phyloP scores from a whole-genome alignment of 2,888 invertebrate species.

The Leptinotarsa juncta region DNA sequence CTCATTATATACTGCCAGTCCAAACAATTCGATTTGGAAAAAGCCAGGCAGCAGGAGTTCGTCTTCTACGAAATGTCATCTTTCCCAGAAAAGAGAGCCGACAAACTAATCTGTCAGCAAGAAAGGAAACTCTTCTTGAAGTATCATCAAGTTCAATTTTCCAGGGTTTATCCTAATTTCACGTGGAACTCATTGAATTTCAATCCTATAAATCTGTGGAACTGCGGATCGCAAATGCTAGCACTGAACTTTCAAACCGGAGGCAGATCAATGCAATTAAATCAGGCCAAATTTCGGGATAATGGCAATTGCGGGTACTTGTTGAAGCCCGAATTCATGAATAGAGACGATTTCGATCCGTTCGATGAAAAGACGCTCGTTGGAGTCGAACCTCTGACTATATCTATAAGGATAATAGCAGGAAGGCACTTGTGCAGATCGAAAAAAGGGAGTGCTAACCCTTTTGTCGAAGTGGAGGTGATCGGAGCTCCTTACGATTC shows the following conservation, averaged over 20 bases:
- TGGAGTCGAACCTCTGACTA: slow-evolving; percentile 71
- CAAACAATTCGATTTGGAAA: slow-evolving; percentile 82
- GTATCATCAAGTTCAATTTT: slow-evolving; percentile 77
- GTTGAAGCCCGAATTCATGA: slow-evolving; percentile 91
- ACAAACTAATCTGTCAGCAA: slow-evolving; percentile 87
- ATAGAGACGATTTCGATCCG: slow-evolving; percentile 82
- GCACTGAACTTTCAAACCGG: slow-evolving; percentile 97
- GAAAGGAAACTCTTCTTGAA: slow-evolving; percentile 80
- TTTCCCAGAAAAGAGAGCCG: slow-evolving; percentile 95
- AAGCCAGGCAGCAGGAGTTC: slow-evolving; percentile 77
- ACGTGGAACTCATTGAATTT: slow-evolving; percentile 93
- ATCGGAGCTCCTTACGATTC: slow-evolving; percentile 89
- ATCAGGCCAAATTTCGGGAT: slow-evolving; percentile 91
- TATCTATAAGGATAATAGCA: slow-evolving; percentile 84
- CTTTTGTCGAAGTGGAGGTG: slow-evolving; percentile 92
- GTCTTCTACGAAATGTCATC: slow-evolving; percentile 97
- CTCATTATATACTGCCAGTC: slow-evolving; percentile 95
- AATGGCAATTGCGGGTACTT: slow-evolving; percentile 95
- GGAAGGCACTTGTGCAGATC: slow-evolving; percentile 90
- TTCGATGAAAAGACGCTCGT: slow-evolving; percentile 74
- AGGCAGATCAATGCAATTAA: slow-evolving; percentile 96
- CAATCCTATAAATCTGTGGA: slow-evolving; percentile 95
- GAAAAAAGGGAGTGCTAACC: slow-evolving; percentile 86
- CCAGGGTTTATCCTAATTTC: slow-evolving; percentile 94
- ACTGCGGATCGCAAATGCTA: slow-evolving; percentile 95